A percentile compares a stretch with the other conserved stretches of the same genome.
Evolutionary conservation across 2,113 vertebrate species (phyloP).

Genomic region (Amia ocellicauda): DNA sequence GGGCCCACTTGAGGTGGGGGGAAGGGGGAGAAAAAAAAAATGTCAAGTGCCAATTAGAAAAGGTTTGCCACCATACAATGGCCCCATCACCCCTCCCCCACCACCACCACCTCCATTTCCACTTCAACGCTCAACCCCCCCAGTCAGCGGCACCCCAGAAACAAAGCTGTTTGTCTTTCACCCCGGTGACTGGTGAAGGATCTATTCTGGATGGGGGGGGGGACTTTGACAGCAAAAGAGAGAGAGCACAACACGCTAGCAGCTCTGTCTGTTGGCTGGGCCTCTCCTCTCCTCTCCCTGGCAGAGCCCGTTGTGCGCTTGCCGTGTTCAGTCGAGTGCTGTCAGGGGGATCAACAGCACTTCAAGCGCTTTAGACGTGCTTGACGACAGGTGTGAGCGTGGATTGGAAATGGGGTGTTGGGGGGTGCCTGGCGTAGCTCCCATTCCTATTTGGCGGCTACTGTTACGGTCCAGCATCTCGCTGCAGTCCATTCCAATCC

Average conservation of each 20-base stretch:
- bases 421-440: not conserved
- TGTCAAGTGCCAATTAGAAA: constrained; percentile 78
- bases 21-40: too few species aligned
- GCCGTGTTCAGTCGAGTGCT: not conserved
- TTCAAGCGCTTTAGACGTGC: not conserved
- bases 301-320: constrained; percentile 24
- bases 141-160: constrained; percentile 45
- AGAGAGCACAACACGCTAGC: constrained; percentile 40
- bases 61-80: constrained; percentile 69
- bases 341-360: not conserved
- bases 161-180: constrained; percentile 50
- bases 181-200: constrained; percentile 46
- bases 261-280: constrained; percentile 48
- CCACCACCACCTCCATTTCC: constrained; percentile 19
- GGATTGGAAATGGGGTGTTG: not conserved
- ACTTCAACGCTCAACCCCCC: constrained; percentile 41
- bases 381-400: constrained; percentile 1
- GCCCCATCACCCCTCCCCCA: constrained; percentile 53
- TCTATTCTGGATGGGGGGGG: too few species aligned
- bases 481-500: too few species aligned
- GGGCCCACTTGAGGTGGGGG: constrained; percentile 50
- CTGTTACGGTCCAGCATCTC: too few species aligned
- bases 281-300: constrained; percentile 45
- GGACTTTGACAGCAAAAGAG: too few species aligned
- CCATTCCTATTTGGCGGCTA: not conserved